Evolutionary conservation across 1,140 invertebrate species (phyloP).

Genomic region (Heliconius congener): DNA sequence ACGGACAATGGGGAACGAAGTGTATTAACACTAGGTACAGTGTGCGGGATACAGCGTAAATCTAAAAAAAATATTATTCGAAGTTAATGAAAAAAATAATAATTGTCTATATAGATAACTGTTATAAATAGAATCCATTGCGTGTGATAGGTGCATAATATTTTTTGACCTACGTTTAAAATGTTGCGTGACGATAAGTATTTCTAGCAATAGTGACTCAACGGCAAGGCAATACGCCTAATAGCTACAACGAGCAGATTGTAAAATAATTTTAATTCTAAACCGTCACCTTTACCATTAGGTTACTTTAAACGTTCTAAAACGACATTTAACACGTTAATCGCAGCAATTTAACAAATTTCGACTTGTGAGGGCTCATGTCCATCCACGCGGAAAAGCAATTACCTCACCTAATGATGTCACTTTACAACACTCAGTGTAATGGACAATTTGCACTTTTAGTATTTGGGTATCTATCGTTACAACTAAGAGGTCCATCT

Average conservation of each 20-base stretch:
- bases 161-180: not conserved
- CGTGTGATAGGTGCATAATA: conserved; percentile 5
- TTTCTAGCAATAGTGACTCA: conserved; percentile 14
- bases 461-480: conserved; percentile 16
- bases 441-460: conserved; percentile 65
- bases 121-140: conserved; percentile 8
- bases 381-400: conserved; percentile 76
- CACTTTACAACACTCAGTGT: conserved; percentile 65
- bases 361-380: conserved; percentile 52
- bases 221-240: not conserved
- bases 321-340: conserved; percentile 77
- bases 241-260: not conserved
- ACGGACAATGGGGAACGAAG: too few relatives aligned
- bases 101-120: not conserved
- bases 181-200: conserved; percentile 18
- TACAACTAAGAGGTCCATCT: not conserved
- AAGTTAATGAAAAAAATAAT: not conserved
- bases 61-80: too few relatives aligned
- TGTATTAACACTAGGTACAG: too few relatives aligned
- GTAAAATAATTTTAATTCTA: conserved; percentile 30
- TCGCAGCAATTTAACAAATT: conserved; percentile 75
- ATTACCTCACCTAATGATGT: conserved; percentile 76
- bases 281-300: conserved; percentile 39
- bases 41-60: too few relatives aligned
- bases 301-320: conserved; percentile 52